Evolutionary conservation across 2,113 vertebrate species (phyloP), one percentile per base, ranked within the genome.

Genomic region (Prolemur simus): DNA sequence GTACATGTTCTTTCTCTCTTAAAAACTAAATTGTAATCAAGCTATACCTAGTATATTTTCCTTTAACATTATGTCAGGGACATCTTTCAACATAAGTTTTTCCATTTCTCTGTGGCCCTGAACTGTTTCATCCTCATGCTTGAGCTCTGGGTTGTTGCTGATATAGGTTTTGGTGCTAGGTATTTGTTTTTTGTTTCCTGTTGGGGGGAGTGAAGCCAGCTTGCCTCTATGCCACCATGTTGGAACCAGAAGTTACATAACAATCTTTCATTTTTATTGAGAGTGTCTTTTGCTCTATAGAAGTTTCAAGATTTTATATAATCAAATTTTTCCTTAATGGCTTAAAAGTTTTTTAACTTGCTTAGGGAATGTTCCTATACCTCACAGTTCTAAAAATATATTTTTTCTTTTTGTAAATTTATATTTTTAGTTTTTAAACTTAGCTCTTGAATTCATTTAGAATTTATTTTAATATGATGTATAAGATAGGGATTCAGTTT

Each of bases 271-370:
- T 95, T 94, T 97, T 80, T 97, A 56, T 69, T 71, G 11, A 47
- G 85, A 13, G 1, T 74, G 2, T 91, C 23, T 84, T 91, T 92
- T 85, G 63, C 37, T 49, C 0, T 58, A 69, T 11, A 92, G 56
- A 91, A 76, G 39, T 29, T 74, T 69, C 32, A 91, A 68, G 63
- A 37, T 93, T 89, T 93, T 85, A 80, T 34, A 10, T 32, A 82
- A 32, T 73, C 68, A 45, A 8, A 86, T 58, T 68, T 95, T 95
- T 89, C 37, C 42, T 83, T 85, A 76, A 84, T 84, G 10, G 29
- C 39, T 39, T 93, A 77, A 89, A 74, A 83, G 37, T 73, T 94
- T 95, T 85, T 32, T 82, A 20, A 95, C 32, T 91, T 91, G 45
- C 52, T 91, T 94, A 52, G 23, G 73, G 5, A 86, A 42, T 88